phyloP scores from a whole-genome alignment of 2,888 invertebrate genomes.

The Pycnomerus fuliginosus region DNA sequence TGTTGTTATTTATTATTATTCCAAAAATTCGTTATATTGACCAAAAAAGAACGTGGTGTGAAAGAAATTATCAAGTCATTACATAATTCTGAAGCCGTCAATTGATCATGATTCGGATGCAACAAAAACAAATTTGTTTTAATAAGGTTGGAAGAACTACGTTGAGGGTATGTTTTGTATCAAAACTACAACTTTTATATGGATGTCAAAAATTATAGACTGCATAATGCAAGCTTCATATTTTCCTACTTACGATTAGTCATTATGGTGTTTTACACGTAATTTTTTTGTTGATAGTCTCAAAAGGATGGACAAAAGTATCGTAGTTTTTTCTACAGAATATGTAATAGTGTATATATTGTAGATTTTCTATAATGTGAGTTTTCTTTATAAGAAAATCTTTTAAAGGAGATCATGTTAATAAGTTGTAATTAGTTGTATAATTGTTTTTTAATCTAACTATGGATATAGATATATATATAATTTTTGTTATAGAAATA shows the following conservation, averaged over 20 bases:
- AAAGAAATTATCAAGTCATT: not conserved
- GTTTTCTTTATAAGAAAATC: constrained; percentile 53
- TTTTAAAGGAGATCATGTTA: constrained; percentile 47
- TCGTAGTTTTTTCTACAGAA: constrained; percentile 38
- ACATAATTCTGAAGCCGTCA: constrained; percentile 5
- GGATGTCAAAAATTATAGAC: constrained; percentile 16
- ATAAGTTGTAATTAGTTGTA: constrained; percentile 52
- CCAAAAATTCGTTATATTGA: too few relatives aligned
- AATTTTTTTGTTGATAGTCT: constrained; percentile 22
- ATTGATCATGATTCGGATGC: constrained; percentile 9
- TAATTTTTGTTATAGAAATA: constrained; percentile 52
- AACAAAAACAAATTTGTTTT: too few relatives aligned
- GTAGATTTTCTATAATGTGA: constrained; percentile 50
- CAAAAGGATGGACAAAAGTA: constrained; percentile 26
- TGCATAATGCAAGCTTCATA: constrained; percentile 34
- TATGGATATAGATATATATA: constrained; percentile 48
- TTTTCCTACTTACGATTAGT: constrained; percentile 30
- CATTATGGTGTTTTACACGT: constrained; percentile 18
- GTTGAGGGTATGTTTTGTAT: constrained; percentile 44
- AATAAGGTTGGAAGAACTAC: too few relatives aligned
- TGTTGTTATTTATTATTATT: constrained; percentile 21
- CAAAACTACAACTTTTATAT: constrained; percentile 31
- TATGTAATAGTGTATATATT: constrained; percentile 35
- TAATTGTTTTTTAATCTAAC: constrained; percentile 50
- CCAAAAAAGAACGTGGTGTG: too few relatives aligned